Base-by-base conservation (phyloP, 2,113 vertebrate species). In the Lepus americanus region DNA sequence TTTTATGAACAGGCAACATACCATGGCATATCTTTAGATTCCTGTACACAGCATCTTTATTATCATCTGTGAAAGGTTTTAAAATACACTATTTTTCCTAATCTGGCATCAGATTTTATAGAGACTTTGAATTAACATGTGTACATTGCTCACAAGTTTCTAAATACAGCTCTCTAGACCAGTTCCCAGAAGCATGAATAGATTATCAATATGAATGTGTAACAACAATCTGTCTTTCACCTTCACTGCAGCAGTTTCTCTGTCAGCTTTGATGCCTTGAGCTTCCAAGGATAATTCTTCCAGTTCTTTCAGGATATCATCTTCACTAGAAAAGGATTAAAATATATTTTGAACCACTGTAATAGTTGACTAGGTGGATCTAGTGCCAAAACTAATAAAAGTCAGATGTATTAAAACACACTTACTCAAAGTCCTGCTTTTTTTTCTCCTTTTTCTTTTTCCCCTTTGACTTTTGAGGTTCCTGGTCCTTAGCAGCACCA, bases 221-320 rank as follows among this genome's bases (percentile, higher is more conserved):
- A 95, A 72, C 31, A 87, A 44, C 6, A 6, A 78, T 67, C 53
- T n/a, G 51, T 88, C 70, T 6, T 96, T 98, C 97, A 99, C 97
- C 98, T 98, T 98, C 98, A 97, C 98, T 96, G 97, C 29, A 96
- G 97, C 67, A 93, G 96, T 89, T 70, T 99, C 99, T 97, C 96
- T 98, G 90, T 98, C 99, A 53, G 89, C 44, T 96, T 98, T 99
- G 74, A 98, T 99, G 97, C 98, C 99, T 88, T 98, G 98, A 0
- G 98, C 97, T 97, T 99, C 99, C 97, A 99, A 78, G 83, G 99
- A 99, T 72, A 99, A 97, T 83, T 99, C 99, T 98, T 99, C 99
- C 95, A 99, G 97, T 97, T 99, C 99, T 98, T 99, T 99, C 97
- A 99, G 98, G 97, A 99, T 99, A 97, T 99, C 99, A 79, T 99